Conservation (phyloP, 2,888 invertebrate species). For the Chrysolina haemoptera region DNA sequence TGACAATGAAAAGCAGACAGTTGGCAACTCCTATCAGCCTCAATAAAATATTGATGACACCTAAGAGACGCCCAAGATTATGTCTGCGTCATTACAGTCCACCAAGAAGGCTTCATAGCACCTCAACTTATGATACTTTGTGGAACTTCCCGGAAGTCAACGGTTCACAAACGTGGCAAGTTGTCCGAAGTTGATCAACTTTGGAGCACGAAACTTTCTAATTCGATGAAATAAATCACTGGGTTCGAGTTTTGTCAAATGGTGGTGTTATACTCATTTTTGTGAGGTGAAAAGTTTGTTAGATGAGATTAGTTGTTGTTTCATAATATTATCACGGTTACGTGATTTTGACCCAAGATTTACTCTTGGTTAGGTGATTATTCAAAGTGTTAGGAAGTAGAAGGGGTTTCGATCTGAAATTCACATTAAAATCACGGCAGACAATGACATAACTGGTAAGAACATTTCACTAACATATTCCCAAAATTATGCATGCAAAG, state of each 20-base stretch:
- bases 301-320: too few species aligned
- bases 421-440: too few species aligned
- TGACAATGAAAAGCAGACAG: too few species aligned
- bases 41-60: background rate
- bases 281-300: background rate
- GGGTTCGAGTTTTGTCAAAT: too few species aligned
- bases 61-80: background rate
- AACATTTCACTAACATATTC: too few species aligned
- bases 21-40: background rate
- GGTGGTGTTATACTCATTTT: background rate
- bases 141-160: background rate
- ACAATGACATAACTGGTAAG: too few species aligned
- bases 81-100: background rate
- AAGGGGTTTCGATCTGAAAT: too few species aligned
- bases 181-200: constrained; percentile 24
- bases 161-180: background rate
- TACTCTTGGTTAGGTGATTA: too few species aligned
- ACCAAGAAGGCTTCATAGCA: background rate
- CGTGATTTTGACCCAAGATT: too few species aligned
- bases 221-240: background rate
- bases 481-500: too few species aligned
- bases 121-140: background rate
- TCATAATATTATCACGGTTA: too few species aligned
- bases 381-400: too few species aligned
- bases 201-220: background rate